Evolutionary conservation across 2,113 vertebrate species (phyloP), one percentile per base, ranked within the genome.

Genomic region (Cnemophilus loriae): DNA sequence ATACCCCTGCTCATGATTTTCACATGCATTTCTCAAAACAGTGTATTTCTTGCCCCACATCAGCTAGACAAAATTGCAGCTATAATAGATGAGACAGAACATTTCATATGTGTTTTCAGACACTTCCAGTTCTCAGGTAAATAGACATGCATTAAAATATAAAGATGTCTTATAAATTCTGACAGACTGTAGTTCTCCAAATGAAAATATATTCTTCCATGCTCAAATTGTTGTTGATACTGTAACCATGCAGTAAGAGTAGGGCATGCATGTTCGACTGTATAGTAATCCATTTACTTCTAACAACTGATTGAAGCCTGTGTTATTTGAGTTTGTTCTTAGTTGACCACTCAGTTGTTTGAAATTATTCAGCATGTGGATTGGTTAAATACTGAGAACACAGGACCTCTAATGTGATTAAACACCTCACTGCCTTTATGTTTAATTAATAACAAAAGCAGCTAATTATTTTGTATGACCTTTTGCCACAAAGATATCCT

Each of bases 371-470:
- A 78, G 60, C 39, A 60, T 8, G 21, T 67, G 20, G 33, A 84
- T n/a, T 61, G 13, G 59, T 78, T 75, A 92, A 92, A 89, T 57
- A 77, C 30, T 41, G 53, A 82, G 70, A 81, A 81, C 47, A 73
- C 55, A 50, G 33, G 19, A 69, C 33, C 35, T 69, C 42, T 59
- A 50, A 50, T 11, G 44, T 75, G 56, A 89, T 78, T 87, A 78
- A 92, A 92, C 33, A 92, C 44, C 60, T 84, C 47, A 60, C 7
- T 64, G 17, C 30, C 89, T 93, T 95, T 46, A 93, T 56, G 23
- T 78, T 89, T 75, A 71, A 90, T 78, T 87, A 92, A 89, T 87
- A 94, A 91, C 65, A 77, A 78, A 89, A 81, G 17, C 15, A 94
- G 27, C 52, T 93, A 89, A 93, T 95, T 95, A 92, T 89, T 92